Evolutionary conservation across 2,797 vertebrate species (phyloP).

Genomic region (Triplophysa yarkandensis): DNA sequence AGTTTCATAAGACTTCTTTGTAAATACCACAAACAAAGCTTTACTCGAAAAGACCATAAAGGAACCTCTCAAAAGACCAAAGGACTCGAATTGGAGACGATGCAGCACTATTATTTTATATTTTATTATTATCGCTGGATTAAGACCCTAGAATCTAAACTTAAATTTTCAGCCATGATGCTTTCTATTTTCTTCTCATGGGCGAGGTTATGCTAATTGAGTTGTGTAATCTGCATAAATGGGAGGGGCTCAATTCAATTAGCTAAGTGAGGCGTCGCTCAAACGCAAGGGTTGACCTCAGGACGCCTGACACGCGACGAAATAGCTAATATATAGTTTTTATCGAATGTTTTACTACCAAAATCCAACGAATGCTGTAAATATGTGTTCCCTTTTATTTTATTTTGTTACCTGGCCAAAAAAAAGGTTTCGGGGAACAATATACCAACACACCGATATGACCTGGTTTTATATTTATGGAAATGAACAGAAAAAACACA

Average conservation of each 20-base stretch:
- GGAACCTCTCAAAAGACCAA: slow-evolving; percentile 59
- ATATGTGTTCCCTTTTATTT: slow-evolving; percentile 72
- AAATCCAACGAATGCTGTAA: slow-evolving; percentile 79
- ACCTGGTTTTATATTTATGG: slow-evolving; percentile 78
- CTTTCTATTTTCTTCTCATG: slow-evolving; percentile 46
- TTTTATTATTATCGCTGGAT: slow-evolving; percentile 22
- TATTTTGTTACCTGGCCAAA: slow-evolving; percentile 73
- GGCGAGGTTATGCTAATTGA: slow-evolving; percentile 37
- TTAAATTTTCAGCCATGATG: slow-evolving; percentile 45
- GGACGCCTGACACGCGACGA: slow-evolving; percentile 63
- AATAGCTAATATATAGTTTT: slow-evolving; percentile 67
- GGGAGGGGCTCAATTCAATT: slow-evolving; percentile 43
- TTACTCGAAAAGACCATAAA: slow-evolving; percentile 50
- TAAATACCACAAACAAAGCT: slow-evolving; percentile 48
- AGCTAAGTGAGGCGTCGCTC: slow-evolving; percentile 37
- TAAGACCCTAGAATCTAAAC: slow-evolving; percentile 24
- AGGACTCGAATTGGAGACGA: slow-evolving; percentile 55
- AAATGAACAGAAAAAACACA: slow-evolving; percentile 57
- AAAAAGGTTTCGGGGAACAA: slow-evolving; percentile 76
- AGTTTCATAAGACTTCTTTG: slow-evolving; percentile 24
- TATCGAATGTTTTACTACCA: slow-evolving; percentile 73
- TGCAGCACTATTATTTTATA: slow-evolving; percentile 22
- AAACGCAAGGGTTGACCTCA: slow-evolving; percentile 55
- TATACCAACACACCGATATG: slow-evolving; percentile 59
- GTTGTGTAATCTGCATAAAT: slow-evolving; percentile 46